A percentile compares a stretch with the other conserved stretches of the same genome.
Conservation (phyloP, 2,888 invertebrate genomes). For the Lepeophtheirus nordmannii region DNA sequence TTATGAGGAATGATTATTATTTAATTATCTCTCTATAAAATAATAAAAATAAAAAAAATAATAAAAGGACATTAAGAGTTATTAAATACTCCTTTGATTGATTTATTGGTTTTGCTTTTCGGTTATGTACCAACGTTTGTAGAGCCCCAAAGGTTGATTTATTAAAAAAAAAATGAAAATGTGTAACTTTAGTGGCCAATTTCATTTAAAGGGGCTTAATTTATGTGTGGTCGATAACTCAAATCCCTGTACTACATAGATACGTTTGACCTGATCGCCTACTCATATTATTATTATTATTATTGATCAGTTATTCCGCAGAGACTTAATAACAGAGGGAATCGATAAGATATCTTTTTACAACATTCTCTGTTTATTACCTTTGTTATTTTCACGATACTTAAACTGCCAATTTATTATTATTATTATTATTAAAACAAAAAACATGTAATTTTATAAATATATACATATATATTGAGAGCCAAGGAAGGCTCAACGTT, state of each 20-base stretch:
- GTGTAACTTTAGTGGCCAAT: no score
- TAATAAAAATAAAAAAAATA: neutral
- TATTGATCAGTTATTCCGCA: neutral
- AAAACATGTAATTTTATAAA: slow-evolving; percentile 1
- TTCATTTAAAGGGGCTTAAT: no score
- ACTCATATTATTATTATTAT: neutral
- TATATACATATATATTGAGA: neutral
- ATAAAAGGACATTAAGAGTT: no score
- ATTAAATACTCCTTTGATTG: no score
- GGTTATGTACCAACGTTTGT: no score
- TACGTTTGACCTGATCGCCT: neutral
- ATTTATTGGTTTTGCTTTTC: no score
- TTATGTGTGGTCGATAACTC: no score
- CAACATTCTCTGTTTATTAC: no score
- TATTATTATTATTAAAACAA: neutral
- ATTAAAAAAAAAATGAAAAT: no score
- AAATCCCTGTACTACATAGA: no score
- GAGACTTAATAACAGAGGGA: slow-evolving; percentile 2
- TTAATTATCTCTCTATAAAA: neutral
- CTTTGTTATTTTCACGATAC: no score
- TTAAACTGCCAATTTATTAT: slow-evolving; percentile 4
- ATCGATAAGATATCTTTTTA: neutral
- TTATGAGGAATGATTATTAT: neutral
- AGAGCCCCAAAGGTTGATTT: no score
- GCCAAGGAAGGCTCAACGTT: neutral